Evolutionary conservation across 2,113 vertebrate species (phyloP), one percentile per base, ranked within the genome.

Genomic region (Cygnus buccinator): DNA sequence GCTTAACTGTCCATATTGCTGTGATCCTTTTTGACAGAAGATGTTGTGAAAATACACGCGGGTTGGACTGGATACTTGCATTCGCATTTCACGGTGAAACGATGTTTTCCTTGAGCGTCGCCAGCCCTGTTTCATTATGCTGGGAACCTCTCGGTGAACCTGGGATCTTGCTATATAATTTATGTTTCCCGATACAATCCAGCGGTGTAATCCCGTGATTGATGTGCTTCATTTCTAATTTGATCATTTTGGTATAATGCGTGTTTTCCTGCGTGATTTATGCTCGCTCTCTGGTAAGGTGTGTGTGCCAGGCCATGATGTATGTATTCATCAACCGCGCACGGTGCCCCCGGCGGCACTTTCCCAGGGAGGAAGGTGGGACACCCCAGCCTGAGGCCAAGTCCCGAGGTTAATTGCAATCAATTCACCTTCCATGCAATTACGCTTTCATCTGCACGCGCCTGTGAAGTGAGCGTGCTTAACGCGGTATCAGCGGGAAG

Each of bases 351-450:
- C 39, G 82, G 84, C 95, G 95, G 93, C 97, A 95, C 96, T 95
- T 98, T 97, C 81, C 95, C 93, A 85, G 96, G 79, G 95, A 96
- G 92, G 87, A 95, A 97, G 88, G 96, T 96, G 98, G 97, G 97
- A 95, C 94, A 96, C 95, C 97, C 96, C 94, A 98, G 97, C 97
- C 97, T 23, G 89, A 97, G 98, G 98, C 95, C 97, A 97, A 97
- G 97, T 97, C 96, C 94, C 4, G 81, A 95, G 98, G 98, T 98
- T 98, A 98, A 98, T 98, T 98, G 98, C 97, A 97, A 98, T 98
- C 98, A 98, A 98, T 99, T 98, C 98, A 98, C 98, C 98, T 98
- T 98, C 98, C 97, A 97, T 98, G 98, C 98, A 99, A 99, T 99
- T 99, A 99, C 98, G 98, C 98, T 99, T 99, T 98, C 97, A 98